Evolutionary conservation across 2,888 invertebrate species (phyloP).

Genomic region (Timema podura): DNA sequence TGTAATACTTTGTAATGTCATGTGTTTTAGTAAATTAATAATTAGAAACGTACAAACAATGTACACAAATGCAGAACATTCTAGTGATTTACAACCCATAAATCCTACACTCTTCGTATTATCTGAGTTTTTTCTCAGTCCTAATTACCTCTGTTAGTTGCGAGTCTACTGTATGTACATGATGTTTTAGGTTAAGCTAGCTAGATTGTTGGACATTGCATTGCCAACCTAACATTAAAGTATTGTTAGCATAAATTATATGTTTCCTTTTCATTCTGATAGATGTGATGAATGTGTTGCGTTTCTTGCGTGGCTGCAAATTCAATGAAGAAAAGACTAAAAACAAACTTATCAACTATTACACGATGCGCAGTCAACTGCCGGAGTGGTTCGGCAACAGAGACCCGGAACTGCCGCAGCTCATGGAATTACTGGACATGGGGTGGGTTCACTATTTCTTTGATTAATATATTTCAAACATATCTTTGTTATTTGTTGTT

Average conservation of each 20-base stretch:
- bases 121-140: not conserved
- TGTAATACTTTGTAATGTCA: too few relatives aligned
- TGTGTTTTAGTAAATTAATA: not conserved
- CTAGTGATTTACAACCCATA: not conserved
- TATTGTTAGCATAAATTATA: too few relatives aligned
- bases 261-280: conserved; percentile 20
- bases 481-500: too few relatives aligned
- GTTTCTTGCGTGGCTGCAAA: conserved; percentile 60
- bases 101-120: not conserved
- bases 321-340: conserved; percentile 56
- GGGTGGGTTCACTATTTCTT: conserved; percentile 43
- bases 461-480: too few relatives aligned
- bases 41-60: not conserved
- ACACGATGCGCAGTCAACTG: conserved; percentile 51
- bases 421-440: conserved; percentile 54
- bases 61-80: not conserved
- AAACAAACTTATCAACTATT: conserved; percentile 54
- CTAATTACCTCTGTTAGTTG: not conserved
- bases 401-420: conserved; percentile 53
- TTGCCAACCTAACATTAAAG: too few relatives aligned
- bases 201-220: too few relatives aligned
- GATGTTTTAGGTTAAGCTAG: not conserved
- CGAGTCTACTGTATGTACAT: not conserved
- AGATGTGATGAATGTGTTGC: conserved; percentile 51
- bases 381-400: conserved; percentile 60